Evolutionary conservation across 2,797 vertebrate genomes (phyloP), one percentile per base, ranked within the genome.

Genomic region (Moxostoma hubbsi): DNA sequence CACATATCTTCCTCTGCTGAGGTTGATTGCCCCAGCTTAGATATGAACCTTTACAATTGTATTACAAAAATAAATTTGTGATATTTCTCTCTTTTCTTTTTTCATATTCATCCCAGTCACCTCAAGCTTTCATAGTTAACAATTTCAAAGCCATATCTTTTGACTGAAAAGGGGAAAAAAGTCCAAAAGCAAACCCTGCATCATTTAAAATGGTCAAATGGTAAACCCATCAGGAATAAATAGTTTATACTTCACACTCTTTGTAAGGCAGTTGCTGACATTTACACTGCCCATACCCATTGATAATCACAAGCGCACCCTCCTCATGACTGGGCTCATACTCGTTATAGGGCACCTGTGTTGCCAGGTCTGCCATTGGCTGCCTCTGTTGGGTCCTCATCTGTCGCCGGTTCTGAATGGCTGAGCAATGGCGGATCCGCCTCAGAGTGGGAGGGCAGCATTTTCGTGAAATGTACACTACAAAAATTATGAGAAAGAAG

Each of bases 211-310:
- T 92, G 92, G 91, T 92, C 88, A 89, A 93, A 93, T 93, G 92
- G 90, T 88, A 92, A 86, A 85, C 92, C 90, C 91, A 90, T 89
- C 91, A 87, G 85, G 86, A 93, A 93, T 94, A 93, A 93, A 93
- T 93, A 93, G 86, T 95, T 96, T 95, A 99, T 95, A 99, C 97
- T 97, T 99, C 97, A 95, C 97, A 99, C 96, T 99, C 97, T 95
- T 99, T 99, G 88, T 99, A 99, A 92, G 97, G 97, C 95, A 99
- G 96, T 91, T 99, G 97, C 95, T 99, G 97, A 93, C 97, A 99
- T 91, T 98, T 99, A 95, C 97, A 99, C 95, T 99, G 97, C 96
- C 97, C 97, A 6, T 99, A 99, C 89, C 97, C 97, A 67, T 99
- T 99, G 88, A 99, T 99, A 93, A 99, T 99, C 91, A 99, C 98